Percentiles rank a stretch among this genome's conserved stretches.
Conservation (phyloP, 2,888 invertebrate genomes). For the Ochlodes sylvanus region DNA sequence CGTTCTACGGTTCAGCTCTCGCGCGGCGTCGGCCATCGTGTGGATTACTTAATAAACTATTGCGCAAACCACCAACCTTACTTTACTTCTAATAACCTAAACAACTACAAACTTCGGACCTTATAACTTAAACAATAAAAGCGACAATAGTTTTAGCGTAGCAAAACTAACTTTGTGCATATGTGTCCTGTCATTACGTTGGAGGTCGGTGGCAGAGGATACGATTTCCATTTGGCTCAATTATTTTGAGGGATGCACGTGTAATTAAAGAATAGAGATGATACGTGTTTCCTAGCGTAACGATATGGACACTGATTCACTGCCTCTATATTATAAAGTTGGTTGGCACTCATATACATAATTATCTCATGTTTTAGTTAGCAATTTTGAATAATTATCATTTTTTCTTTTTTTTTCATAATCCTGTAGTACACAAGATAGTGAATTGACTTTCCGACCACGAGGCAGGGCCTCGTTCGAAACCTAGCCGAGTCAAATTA, state of each 20-base stretch:
- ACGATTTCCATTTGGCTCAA: slow-evolving; percentile 70
- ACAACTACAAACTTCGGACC: background rate
- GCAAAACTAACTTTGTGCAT: slow-evolving; percentile 41
- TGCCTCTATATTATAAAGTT: background rate
- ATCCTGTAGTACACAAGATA: too few relatives aligned
- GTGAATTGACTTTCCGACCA: too few relatives aligned
- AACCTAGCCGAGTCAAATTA: too few relatives aligned
- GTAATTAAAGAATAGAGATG: slow-evolving; percentile 43
- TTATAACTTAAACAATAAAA: background rate
- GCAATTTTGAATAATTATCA: too few relatives aligned
- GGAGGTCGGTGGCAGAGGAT: slow-evolving; percentile 69
- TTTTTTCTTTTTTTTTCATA: too few relatives aligned
- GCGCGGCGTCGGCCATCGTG: slow-evolving; percentile 50
- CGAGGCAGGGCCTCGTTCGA: too few relatives aligned
- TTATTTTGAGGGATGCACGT: slow-evolving; percentile 47
- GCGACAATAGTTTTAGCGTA: background rate
- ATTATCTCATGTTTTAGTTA: background rate
- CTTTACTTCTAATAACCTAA: slow-evolving; percentile 22
- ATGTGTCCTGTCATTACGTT: slow-evolving; percentile 73
- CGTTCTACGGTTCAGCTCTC: slow-evolving; percentile 66
- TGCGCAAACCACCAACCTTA: slow-evolving; percentile 27
- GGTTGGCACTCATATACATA: too few relatives aligned
- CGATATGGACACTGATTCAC: slow-evolving; percentile 4
- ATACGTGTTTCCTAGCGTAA: slow-evolving; percentile 27
- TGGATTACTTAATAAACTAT: slow-evolving; percentile 68